Evolutionary conservation across 2,797 vertebrate species (phyloP).

Genomic region (Pangasius djambal): DNA sequence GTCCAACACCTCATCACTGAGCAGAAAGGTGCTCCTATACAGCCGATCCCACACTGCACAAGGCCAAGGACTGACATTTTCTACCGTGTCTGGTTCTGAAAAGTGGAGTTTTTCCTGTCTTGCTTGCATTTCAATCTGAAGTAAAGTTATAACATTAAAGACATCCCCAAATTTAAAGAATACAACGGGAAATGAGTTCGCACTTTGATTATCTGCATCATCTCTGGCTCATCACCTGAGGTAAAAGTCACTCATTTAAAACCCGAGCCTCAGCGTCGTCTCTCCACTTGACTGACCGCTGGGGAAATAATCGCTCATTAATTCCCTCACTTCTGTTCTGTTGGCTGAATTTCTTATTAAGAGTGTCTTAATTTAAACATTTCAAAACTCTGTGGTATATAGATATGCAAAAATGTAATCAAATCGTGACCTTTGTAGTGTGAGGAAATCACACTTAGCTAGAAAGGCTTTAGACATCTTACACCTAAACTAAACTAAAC

Average conservation of each 20-base stretch:
- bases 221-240: neutral
- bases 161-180: neutral
- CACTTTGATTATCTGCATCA: neutral
- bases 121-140: neutral
- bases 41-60: neutral
- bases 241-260: neutral
- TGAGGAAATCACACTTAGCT: neutral
- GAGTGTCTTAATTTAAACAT: neutral
- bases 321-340: neutral
- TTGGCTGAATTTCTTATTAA: neutral
- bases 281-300: neutral
- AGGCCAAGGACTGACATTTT: neutral
- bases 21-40: slow-evolving; percentile 84
- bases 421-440: neutral
- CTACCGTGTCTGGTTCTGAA: neutral
- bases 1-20: slow-evolving; percentile 98
- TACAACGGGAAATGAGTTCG: neutral
- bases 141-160: neutral
- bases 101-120: neutral
- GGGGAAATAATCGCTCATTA: neutral
- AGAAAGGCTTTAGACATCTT: neutral
- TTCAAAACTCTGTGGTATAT: neutral
- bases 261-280: neutral
- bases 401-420: neutral
- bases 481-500: neutral